Evolutionary conservation across 1,140 invertebrate genomes (phyloP).

Genomic region (Drosophila yakuba): DNA sequence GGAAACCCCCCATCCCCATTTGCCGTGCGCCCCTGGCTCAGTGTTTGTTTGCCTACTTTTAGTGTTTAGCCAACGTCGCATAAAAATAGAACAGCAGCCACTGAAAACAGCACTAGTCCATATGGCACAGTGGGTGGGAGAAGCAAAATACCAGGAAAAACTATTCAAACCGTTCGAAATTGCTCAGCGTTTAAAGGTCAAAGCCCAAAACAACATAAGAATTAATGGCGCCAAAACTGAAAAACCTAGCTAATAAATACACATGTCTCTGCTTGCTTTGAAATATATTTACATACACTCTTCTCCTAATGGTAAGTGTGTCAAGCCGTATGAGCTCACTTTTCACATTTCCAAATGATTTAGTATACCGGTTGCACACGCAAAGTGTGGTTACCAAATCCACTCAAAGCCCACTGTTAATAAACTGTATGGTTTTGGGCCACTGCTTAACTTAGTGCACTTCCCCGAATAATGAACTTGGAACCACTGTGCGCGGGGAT

Average conservation of each 20-base stretch:
- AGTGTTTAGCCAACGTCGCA: slow-evolving; percentile 77
- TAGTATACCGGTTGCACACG: background rate
- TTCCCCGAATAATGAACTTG: slow-evolving; percentile 4
- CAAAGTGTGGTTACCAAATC: background rate
- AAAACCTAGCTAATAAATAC: background rate
- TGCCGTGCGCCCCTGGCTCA: slow-evolving; percentile 3
- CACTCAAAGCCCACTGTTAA: background rate
- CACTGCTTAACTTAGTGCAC: background rate
- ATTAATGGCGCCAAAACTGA: background rate
- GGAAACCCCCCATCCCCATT: background rate
- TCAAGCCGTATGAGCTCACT: background rate
- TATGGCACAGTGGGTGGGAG: slow-evolving; percentile 33
- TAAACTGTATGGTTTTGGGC: background rate
- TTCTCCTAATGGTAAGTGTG: too few relatives aligned
- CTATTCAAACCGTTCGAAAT: background rate
- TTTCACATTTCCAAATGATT: background rate
- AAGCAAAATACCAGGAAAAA: background rate
- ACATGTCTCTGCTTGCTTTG: too few relatives aligned
- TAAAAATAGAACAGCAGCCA: slow-evolving; percentile 73
- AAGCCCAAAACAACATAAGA: background rate
- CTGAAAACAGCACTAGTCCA: slow-evolving; percentile 32
- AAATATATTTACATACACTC: background rate
- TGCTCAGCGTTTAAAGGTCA: background rate
- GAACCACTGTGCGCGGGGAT: slow-evolving; percentile 35
- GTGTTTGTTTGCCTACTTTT: slow-evolving; percentile 72